Conservation (phyloP, 2,888 invertebrate genomes). For the Idaea biselata region DNA sequence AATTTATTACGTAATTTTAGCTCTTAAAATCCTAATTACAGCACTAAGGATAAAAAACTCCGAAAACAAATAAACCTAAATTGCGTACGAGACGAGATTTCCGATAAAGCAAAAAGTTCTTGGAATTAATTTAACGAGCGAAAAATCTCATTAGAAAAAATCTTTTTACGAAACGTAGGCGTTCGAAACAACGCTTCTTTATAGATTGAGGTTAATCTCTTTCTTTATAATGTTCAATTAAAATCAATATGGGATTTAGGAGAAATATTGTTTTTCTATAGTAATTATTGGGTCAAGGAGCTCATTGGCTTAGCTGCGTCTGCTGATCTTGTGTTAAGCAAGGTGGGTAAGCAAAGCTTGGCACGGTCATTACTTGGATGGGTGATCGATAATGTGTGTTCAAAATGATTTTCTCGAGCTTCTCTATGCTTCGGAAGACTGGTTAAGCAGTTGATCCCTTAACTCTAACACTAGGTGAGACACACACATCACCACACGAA, state of each 20-base stretch:
- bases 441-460: too few species aligned
- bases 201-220: background rate
- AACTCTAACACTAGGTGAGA: too few species aligned
- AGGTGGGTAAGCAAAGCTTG: too few species aligned
- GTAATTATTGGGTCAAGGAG: too few species aligned
- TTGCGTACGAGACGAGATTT: conserved; percentile 48
- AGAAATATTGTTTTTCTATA: background rate
- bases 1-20: background rate
- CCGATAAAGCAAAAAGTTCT: conserved; percentile 34
- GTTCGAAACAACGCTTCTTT: background rate
- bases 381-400: too few species aligned
- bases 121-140: conserved; percentile 26
- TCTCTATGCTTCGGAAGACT: too few species aligned
- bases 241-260: background rate
- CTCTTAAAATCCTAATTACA: background rate
- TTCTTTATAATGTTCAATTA: background rate
- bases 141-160: conserved; percentile 41
- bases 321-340: too few species aligned
- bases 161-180: conserved; percentile 20
- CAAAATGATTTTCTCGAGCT: too few species aligned
- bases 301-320: too few species aligned
- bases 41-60: background rate
- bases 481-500: too few species aligned
- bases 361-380: too few species aligned
- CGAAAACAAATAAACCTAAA: conserved; percentile 35